Conservation (phyloP, 2,888 invertebrate genomes). For the Halocaridina rubra region DNA sequence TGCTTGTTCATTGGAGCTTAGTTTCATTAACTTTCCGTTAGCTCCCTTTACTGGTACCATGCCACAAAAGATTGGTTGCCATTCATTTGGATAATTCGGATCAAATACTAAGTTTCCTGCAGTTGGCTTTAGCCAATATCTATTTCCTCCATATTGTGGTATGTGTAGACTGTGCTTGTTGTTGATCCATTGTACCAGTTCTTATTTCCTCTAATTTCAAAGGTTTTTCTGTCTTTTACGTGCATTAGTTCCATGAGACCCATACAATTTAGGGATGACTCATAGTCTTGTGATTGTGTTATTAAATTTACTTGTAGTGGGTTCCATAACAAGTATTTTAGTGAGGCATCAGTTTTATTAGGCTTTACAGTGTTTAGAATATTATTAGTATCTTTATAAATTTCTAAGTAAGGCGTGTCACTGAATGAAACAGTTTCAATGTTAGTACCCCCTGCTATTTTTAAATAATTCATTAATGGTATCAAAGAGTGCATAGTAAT, state of each 20-base stretch:
- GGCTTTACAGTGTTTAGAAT: not conserved
- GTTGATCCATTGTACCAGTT: not conserved
- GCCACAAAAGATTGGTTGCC: not conserved
- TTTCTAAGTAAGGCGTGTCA: not conserved
- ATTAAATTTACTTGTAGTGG: not conserved
- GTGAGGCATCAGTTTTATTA: not conserved
- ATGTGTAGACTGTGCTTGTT: not conserved
- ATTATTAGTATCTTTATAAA: not conserved
- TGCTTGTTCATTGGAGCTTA: no score
- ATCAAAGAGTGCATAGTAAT: not conserved
- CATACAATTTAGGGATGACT: not conserved
- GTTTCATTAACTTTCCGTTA: no score
- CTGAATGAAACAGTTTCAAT: not conserved
- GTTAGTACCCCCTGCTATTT: not conserved
- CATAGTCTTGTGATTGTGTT: not conserved
- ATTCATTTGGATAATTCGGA: not conserved
- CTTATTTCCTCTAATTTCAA: not conserved
- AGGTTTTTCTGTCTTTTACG: not conserved
- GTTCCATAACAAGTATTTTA: not conserved
- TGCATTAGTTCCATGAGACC: not conserved
- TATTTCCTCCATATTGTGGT: not conserved
- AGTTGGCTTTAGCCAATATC: not conserved
- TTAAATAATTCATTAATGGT: not conserved
- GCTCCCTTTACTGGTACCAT: not conserved
- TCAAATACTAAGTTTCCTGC: not conserved